Conservation (phyloP, 2,797 vertebrate species). For the Spheniscus humboldti region DNA sequence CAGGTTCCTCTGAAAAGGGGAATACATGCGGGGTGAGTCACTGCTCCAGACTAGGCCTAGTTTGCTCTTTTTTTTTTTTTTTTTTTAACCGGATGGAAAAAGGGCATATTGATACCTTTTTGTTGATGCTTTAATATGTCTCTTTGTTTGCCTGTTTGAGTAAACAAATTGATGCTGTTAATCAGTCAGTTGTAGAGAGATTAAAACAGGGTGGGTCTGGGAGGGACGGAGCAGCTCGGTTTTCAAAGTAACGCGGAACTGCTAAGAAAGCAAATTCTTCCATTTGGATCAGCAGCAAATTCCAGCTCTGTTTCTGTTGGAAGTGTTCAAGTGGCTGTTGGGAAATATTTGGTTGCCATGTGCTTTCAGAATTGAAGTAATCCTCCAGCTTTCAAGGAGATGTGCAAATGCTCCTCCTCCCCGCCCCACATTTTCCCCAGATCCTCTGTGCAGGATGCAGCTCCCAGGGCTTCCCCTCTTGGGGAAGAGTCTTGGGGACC, state of each 20-base stretch:
- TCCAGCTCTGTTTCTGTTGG: conserved; percentile 61
- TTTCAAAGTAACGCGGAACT: background rate
- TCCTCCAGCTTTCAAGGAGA: background rate
- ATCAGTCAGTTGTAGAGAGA: background rate
- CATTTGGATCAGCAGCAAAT: conserved; percentile 30
- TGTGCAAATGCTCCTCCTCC: accelerated
- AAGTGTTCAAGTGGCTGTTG: background rate
- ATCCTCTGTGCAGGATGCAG: background rate
- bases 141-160: background rate
- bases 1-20: background rate
- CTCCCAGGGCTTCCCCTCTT: background rate
- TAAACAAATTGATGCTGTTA: background rate
- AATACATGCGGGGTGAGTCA: background rate
- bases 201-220: background rate
- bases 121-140: background rate
- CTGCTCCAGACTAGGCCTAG: background rate
- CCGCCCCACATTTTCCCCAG: background rate
- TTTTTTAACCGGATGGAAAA: background rate
- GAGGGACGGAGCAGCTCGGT: background rate
- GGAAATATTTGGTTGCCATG: conserved; percentile 14
- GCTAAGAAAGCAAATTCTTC: conserved; percentile 34
- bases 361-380: background rate
- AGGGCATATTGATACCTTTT: background rate
- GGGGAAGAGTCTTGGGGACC: background rate
- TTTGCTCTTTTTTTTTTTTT: background rate